Evolutionary conservation across 2,888 invertebrate genomes (phyloP).

Genomic region (Phaonia tiefii): DNA sequence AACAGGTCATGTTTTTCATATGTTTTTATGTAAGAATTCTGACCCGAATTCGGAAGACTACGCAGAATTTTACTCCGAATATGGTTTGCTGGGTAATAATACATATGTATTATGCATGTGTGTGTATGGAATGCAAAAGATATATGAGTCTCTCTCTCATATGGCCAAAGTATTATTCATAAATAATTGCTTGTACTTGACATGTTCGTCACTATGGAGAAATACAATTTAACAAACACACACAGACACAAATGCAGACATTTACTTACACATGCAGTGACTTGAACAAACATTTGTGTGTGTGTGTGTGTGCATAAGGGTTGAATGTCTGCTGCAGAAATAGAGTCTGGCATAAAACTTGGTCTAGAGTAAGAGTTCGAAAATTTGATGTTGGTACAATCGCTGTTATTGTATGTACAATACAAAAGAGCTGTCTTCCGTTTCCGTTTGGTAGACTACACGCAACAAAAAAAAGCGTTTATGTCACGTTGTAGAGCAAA

Average conservation of each 20-base stretch:
- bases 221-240: constrained; percentile 8
- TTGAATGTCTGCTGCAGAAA: neutral
- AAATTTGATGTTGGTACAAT: neutral
- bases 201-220: constrained; percentile 58
- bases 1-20: no score
- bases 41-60: no score
- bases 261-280: neutral
- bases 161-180: constrained; percentile 65
- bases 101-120: neutral
- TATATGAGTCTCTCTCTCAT: constrained; percentile 64
- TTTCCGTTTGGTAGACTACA: neutral
- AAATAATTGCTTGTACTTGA: constrained; percentile 66
- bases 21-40: no score
- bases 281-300: neutral
- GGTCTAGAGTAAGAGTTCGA: neutral
- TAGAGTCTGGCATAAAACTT: constrained; percentile 4
- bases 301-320: constrained; percentile 30
- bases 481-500: no score
- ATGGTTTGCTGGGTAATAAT: neutral
- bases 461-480: no score
- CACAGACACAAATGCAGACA: neutral
- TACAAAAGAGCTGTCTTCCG: constrained; percentile 1
- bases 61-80: no score
- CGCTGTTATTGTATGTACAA: neutral
- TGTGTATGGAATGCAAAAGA: constrained; percentile 51